Conservation (phyloP, 2,797 vertebrate genomes). For the Myiotriccus ornatus region DNA sequence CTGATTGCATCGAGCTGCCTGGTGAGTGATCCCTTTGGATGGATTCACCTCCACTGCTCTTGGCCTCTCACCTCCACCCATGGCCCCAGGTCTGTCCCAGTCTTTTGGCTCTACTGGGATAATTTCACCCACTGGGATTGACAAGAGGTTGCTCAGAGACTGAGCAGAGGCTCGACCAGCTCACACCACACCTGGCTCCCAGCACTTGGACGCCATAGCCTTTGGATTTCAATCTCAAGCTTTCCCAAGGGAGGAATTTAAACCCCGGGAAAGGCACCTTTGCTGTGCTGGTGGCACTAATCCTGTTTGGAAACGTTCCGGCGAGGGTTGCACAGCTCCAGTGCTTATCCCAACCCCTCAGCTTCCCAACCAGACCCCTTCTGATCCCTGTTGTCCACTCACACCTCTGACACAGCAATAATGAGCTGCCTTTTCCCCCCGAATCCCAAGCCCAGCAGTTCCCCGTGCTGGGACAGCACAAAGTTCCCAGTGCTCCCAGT, state of each 20-base stretch:
- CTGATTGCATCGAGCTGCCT: neutral
- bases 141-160: fast-evolving
- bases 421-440: fast-evolving
- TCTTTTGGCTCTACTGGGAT: neutral
- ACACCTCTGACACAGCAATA: fast-evolving
- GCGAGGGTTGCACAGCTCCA: fast-evolving
- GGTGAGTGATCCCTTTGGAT: fast-evolving
- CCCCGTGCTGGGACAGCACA: fast-evolving
- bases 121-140: fast-evolving
- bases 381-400: fast-evolving
- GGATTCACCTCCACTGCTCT: fast-evolving
- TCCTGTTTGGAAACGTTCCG: neutral
- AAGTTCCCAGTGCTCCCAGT: neutral
- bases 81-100: neutral
- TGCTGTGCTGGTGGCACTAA: neutral
- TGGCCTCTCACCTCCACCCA: fast-evolving
- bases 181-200: neutral
- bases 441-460: neutral
- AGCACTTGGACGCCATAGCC: neutral
- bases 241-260: neutral
- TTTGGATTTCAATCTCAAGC: neutral
- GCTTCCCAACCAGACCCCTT: fast-evolving
- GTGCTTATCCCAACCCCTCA: fast-evolving
- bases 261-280: fast-evolving
- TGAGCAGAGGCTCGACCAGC: neutral